Base-by-base conservation (phyloP, 2,113 vertebrate species). In the Pardalotus punctatus region DNA sequence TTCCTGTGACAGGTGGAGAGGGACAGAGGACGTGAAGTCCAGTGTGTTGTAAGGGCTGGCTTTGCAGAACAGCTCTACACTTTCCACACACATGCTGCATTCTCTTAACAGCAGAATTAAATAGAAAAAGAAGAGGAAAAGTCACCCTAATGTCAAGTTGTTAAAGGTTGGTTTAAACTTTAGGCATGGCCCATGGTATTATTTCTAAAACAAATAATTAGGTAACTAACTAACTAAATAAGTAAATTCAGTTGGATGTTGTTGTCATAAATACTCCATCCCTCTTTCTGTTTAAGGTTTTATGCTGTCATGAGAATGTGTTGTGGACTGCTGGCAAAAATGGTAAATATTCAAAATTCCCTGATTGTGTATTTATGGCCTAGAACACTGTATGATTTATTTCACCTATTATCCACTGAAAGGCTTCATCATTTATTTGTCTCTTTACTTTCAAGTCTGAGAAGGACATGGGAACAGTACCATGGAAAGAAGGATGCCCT, bases 371-470 rank as follows among this genome's bases (percentile, higher is more conserved):
- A 90, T 90, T 86, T 91, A 81, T 85, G 45, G n/a, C 66, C 80
- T 51, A 60, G 78, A 79, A 90, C 42, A 36, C 42, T 35, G 38
- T n/a, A 33, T 91, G 87, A 87, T 97, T 96, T 91, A 90, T 90
- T 86, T 67, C 28, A 33, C 36, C 74, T 38, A 12, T 87, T 82
- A 60, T 48, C 78, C 31, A 64, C 58, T 80, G 72, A 90, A 76
- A 88, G 36, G 20, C 25, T 74, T 67, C 81, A 85, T 91, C 19
- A 43, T 84, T 91, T 86, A 74, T 87, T 93, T 84, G 56, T 87
- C 66, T 80, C 40, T 69, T 48, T 38, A n/a, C 36, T 61, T 73
- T 54, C 47, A 67, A 35, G 15, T 36, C 56, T 67, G 83, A 70
- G 83, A 86, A 94, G 47, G 82, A 43, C 83, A 58, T 28, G 38